Evolutionary conservation across 2,797 vertebrate species (phyloP).

Genomic region (Halcyon chelicuti): DNA sequence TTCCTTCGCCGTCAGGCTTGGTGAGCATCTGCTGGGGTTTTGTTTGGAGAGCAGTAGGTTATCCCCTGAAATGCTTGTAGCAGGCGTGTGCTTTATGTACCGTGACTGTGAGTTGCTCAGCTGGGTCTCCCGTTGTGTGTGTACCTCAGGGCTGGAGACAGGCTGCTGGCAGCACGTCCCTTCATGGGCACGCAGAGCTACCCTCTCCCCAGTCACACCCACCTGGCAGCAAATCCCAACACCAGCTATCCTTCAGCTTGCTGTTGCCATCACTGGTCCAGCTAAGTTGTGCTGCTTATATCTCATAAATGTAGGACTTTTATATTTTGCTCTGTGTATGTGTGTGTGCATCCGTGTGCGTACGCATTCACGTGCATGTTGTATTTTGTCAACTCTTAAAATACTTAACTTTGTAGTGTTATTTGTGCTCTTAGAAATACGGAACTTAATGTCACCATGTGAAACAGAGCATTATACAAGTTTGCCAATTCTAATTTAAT

Average conservation of each 20-base stretch:
- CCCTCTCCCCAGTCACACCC: background rate
- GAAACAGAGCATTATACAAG: background rate
- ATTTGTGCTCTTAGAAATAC: background rate
- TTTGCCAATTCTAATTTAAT: background rate
- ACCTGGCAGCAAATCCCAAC: background rate
- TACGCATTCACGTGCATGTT: background rate
- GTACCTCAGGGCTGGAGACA: background rate
- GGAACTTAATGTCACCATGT: background rate
- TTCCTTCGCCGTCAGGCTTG: background rate
- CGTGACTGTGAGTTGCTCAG: background rate
- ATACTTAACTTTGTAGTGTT: background rate
- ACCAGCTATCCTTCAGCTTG: background rate
- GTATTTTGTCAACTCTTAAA: background rate
- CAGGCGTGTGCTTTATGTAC: background rate
- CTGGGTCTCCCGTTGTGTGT: background rate
- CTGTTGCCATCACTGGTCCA: background rate
- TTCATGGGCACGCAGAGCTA: background rate
- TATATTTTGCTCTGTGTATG: background rate
- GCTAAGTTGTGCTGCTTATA: background rate
- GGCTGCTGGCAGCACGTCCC: rapidly evolving
- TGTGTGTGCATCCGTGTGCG: background rate
- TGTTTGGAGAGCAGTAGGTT: background rate
- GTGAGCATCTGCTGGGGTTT: background rate
- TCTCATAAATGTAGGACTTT: background rate
- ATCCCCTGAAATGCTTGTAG: rapidly evolving